Evolutionary conservation across 2,113 vertebrate genomes (phyloP).

Genomic region (Microcebus jonahi): DNA sequence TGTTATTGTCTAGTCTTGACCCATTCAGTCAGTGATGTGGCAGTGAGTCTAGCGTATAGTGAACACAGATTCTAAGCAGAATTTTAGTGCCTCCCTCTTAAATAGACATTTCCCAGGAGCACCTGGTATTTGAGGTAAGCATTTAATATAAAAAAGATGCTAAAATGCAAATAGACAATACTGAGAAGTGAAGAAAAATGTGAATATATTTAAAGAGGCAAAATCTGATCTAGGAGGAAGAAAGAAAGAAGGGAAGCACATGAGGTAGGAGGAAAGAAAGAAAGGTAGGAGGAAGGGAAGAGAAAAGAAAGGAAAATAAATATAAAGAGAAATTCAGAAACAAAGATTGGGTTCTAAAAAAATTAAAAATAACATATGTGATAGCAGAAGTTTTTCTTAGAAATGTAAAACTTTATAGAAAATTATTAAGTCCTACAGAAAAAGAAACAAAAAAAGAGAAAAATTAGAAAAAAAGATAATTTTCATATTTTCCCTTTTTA

Average conservation of each 20-base stretch:
- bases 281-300: background rate
- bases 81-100: background rate
- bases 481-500: background rate
- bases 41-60: background rate
- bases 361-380: background rate
- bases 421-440: background rate
- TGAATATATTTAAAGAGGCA: background rate
- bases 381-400: background rate
- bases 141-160: background rate
- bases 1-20: background rate
- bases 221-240: background rate
- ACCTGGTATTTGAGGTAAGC: background rate
- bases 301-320: background rate
- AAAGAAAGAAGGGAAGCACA: fast-evolving
- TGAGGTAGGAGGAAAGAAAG: background rate
- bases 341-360: background rate
- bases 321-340: background rate
- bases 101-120: background rate
- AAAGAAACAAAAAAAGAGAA: background rate
- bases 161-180: background rate
- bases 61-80: background rate
- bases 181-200: background rate
- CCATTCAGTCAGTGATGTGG: background rate
- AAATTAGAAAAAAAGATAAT: background rate
- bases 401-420: background rate